These are phyloP conservation scores for Acanthurus leucopareius DNA, from an alignment of 2,797 vertebrate genomes.

Conservation along the genomic window DNA sequence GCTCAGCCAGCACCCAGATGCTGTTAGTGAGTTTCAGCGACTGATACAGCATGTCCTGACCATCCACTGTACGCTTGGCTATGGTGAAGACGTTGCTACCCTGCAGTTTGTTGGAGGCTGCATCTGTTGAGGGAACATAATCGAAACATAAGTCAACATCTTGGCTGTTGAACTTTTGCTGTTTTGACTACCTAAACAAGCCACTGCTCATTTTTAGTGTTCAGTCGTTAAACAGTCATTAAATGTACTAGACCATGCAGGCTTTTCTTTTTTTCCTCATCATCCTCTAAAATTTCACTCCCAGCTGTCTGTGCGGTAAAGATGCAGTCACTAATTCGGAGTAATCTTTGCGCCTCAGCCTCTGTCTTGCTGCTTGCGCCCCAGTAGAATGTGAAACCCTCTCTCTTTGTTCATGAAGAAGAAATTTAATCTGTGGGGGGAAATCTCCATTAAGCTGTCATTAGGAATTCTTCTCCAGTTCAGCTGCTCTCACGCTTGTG, in stretches of 20 bases:
- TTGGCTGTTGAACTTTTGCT: not conserved
- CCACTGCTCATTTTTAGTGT: constrained; percentile 9
- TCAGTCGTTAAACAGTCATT: constrained; percentile 41
- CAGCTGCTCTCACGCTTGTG: constrained; percentile 49
- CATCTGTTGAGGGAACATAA: constrained; percentile 81
- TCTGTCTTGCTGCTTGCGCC: constrained; percentile 30
- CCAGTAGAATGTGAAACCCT: constrained; percentile 50
- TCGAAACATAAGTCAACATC: not conserved
- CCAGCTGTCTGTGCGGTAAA: constrained; percentile 35
- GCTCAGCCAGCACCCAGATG: constrained; percentile 96
- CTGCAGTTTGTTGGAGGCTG: constrained; percentile 92
- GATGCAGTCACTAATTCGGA: constrained; percentile 54
- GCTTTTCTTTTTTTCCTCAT: constrained; percentile 23
- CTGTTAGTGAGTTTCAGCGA: constrained; percentile 95
- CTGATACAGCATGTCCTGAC: constrained; percentile 99
- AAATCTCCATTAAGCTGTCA: constrained; percentile 73
- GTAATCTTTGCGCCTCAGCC: constrained; percentile 53
- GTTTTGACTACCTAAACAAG: not conserved
- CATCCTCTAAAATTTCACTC: constrained; percentile 36
- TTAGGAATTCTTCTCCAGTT: constrained; percentile 68
- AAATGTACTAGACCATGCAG: constrained; percentile 27
- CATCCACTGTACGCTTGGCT: constrained; percentile 94
- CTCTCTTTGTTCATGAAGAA: constrained; percentile 55
- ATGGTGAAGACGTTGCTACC: constrained; percentile 97
- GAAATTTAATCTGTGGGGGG: constrained; percentile 58